Evolutionary conservation across 1,140 invertebrate species (phyloP).

Genomic region (Bacillus rossius): DNA sequence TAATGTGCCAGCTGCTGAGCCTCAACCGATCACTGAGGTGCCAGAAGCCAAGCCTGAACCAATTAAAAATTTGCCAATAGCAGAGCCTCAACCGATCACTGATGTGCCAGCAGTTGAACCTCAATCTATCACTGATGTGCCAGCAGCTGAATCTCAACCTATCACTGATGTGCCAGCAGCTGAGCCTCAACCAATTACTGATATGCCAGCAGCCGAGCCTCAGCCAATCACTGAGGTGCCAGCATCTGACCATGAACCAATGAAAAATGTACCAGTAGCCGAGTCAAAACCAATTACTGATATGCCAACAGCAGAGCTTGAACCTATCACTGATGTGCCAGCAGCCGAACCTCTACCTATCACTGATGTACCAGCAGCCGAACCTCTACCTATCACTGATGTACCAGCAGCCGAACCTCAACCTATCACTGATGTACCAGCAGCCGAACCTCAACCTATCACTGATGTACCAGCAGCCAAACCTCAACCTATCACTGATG

Average conservation of each 20-base stretch:
- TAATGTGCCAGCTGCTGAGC: too few relatives aligned
- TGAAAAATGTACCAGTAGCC: slow-evolving; percentile 2
- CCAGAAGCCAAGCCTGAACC: neutral
- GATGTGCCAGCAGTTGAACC: neutral
- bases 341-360: slow-evolving; percentile 27
- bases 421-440: slow-evolving; percentile 19
- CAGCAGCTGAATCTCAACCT: neutral
- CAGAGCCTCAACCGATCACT: too few relatives aligned
- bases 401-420: slow-evolving; percentile 35
- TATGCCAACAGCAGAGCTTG: slow-evolving; percentile 23
- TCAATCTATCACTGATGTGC: neutral
- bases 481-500: slow-evolving; percentile 27
- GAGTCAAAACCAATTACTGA: slow-evolving; percentile 28
- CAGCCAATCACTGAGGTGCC: neutral
- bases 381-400: slow-evolving; percentile 24
- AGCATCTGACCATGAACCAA: neutral
- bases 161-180: neutral
- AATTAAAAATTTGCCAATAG: neutral
- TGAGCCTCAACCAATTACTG: neutral
- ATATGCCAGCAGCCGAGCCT: neutral
- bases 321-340: slow-evolving; percentile 28
- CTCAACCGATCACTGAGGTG: too few relatives aligned
- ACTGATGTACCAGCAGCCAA: slow-evolving; percentile 31
- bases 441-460: slow-evolving; percentile 8
- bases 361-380: slow-evolving; percentile 26